phyloP scores from a whole-genome alignment of 2,888 invertebrate genomes.

The Cylloceria caligata region DNA sequence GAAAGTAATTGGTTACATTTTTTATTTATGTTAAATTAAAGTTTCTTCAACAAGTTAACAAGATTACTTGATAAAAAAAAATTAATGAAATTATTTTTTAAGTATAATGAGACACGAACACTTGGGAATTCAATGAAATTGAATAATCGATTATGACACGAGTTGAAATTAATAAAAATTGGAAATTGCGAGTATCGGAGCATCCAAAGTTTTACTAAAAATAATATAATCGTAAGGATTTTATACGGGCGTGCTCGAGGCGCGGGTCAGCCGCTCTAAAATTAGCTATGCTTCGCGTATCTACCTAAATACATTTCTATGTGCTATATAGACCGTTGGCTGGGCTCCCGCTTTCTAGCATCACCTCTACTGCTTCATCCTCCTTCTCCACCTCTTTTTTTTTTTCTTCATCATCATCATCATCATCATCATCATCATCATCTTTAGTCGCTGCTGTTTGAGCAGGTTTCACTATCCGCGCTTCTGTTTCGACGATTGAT shows the following conservation, averaged over 20 bases:
- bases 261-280: slow-evolving; percentile 80
- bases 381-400: slow-evolving; percentile 8
- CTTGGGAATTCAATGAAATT: too few species aligned
- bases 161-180: too few species aligned
- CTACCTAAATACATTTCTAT: slow-evolving; percentile 82
- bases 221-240: slow-evolving; percentile 82
- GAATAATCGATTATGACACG: too few species aligned
- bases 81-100: too few species aligned
- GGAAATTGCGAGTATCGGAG: slow-evolving; percentile 32
- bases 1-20: too few species aligned
- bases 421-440: not conserved
- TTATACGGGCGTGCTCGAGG: slow-evolving; percentile 76
- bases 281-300: slow-evolving; percentile 79
- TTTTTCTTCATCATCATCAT: not conserved
- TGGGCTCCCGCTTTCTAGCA: slow-evolving; percentile 72
- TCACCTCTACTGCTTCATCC: slow-evolving; percentile 18
- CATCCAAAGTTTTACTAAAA: slow-evolving; percentile 76
- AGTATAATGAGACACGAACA: too few species aligned
- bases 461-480: slow-evolving; percentile 19
- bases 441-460: not conserved
- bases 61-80: too few species aligned
- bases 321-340: slow-evolving; percentile 74
- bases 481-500: slow-evolving; percentile 19
- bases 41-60: too few species aligned
- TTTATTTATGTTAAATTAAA: too few species aligned